phyloP scores from a whole-genome alignment of 2,113 vertebrate species.

The Entomyzon cyanotis region DNA sequence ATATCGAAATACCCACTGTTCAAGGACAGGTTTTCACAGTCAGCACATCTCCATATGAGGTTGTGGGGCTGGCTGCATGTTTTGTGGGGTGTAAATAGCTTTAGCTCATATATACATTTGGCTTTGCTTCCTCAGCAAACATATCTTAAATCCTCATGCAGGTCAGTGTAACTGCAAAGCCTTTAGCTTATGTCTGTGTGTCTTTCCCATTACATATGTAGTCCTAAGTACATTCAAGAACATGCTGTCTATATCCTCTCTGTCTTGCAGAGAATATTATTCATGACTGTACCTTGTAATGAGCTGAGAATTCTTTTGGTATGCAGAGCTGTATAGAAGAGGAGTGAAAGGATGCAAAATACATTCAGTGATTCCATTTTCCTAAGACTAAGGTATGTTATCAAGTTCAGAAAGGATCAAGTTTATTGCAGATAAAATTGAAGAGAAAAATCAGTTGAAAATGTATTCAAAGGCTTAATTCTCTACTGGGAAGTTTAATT shows the following conservation, averaged over 20 bases:
- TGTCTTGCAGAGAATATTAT: not conserved
- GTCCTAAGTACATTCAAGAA: not conserved
- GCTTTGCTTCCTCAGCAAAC: not conserved
- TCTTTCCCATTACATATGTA: not conserved
- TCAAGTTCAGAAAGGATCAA: not conserved
- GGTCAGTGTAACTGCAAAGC: not conserved
- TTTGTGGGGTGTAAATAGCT: not conserved
- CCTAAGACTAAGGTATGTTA: not conserved
- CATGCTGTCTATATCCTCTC: not conserved
- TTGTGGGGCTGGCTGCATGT: not conserved
- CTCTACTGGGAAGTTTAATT: not conserved
- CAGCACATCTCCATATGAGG: not conserved
- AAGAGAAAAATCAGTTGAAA: not conserved
- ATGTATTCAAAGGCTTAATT: not conserved
- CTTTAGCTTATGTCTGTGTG: not conserved
- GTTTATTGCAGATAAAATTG: constrained; percentile 4
- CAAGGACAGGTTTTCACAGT: not conserved
- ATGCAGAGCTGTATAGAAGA: not conserved
- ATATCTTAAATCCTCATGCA: not conserved
- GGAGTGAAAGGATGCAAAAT: not conserved
- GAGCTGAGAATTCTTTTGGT: not conserved
- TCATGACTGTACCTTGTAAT: not conserved
- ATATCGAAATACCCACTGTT: not conserved
- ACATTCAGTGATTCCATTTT: not conserved
- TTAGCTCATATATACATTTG: not conserved